These are phyloP conservation scores for Cuniculus paca DNA, from an alignment of 2,797 vertebrate genomes.

Conservation along the genomic window DNA sequence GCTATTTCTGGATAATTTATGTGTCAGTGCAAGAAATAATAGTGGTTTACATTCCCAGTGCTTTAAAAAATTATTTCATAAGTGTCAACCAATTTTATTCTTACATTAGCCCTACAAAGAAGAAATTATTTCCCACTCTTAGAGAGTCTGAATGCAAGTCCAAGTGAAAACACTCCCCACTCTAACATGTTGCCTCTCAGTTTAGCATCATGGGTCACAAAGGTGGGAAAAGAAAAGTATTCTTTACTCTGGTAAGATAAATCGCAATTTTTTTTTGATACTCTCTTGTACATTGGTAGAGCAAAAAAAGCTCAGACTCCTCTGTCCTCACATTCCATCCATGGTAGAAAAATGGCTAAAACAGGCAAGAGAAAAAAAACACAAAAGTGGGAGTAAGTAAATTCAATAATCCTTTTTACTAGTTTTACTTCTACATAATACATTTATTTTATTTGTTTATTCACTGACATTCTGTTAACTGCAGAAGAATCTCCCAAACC, in stretches of 20 bases:
- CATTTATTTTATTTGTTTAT: conserved; percentile 72
- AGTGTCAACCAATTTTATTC: conserved; percentile 45
- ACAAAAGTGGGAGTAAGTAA: conserved; percentile 37
- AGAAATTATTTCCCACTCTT: conserved; percentile 43
- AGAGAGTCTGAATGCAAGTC: conserved; percentile 11
- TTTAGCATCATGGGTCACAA: conserved; percentile 2
- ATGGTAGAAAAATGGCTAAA: conserved; percentile 45
- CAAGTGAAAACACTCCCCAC: neutral
- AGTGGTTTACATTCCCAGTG: conserved; percentile 23
- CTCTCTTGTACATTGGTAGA: neutral
- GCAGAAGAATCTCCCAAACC: conserved; percentile 63
- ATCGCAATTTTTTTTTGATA: conserved; percentile 33
- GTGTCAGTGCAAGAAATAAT: conserved; percentile 35
- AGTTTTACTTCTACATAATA: conserved; percentile 58
- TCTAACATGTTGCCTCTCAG: neutral
- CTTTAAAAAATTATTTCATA: conserved; percentile 7
- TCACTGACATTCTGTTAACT: conserved; percentile 73
- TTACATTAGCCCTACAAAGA: neutral
- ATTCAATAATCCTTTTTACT: conserved; percentile 60
- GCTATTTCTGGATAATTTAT: conserved; percentile 56
- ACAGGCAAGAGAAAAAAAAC: neutral
- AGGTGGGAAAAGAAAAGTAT: neutral
- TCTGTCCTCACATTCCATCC: conserved; percentile 18
- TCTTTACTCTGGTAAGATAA: conserved; percentile 18
- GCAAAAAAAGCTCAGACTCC: neutral